Evolutionary conservation across 2,888 invertebrate genomes (phyloP).

Genomic region (Cheiracanthium punctorium): DNA sequence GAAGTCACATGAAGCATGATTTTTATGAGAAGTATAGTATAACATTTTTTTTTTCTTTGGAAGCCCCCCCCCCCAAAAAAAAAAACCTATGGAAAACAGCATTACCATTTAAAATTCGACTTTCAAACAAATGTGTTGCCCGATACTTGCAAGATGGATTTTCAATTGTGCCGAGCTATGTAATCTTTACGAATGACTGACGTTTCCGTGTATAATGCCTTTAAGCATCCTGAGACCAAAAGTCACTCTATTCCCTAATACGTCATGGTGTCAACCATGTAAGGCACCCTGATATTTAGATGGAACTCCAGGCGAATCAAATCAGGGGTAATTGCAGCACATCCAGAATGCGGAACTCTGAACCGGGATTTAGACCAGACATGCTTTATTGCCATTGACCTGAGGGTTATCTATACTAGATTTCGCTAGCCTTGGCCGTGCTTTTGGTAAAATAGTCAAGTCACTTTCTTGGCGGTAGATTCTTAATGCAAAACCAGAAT

Average conservation of each 20-base stretch:
- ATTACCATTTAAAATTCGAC: too few species aligned
- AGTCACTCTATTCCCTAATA: slow-evolving; percentile 48
- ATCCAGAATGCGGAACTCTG: slow-evolving; percentile 35
- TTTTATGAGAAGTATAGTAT: too few species aligned
- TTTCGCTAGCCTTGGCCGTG: slow-evolving; percentile 34
- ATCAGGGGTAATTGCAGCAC: slow-evolving; percentile 60
- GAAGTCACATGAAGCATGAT: too few species aligned
- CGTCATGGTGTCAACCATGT: slow-evolving; percentile 51
- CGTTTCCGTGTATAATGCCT: background rate
- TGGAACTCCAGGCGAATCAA: slow-evolving; percentile 56
- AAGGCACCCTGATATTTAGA: slow-evolving; percentile 64
- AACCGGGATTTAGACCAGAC: slow-evolving; percentile 51
- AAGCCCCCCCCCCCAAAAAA: too few species aligned
- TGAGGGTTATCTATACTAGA: slow-evolving; percentile 52
- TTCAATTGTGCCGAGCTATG: too few species aligned
- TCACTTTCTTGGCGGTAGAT: slow-evolving; percentile 20
- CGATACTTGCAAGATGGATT: too few species aligned
- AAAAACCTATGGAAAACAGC: too few species aligned
- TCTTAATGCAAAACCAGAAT: background rate
- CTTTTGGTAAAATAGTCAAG: slow-evolving; percentile 10
- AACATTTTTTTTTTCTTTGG: too few species aligned
- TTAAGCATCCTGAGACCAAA: slow-evolving; percentile 39
- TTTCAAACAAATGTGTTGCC: too few species aligned
- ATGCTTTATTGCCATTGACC: slow-evolving; percentile 62
- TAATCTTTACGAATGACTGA: background rate